Evolutionary conservation across 1,140 invertebrate genomes (phyloP).

Genomic region (Rhizoglyphus robini): DNA sequence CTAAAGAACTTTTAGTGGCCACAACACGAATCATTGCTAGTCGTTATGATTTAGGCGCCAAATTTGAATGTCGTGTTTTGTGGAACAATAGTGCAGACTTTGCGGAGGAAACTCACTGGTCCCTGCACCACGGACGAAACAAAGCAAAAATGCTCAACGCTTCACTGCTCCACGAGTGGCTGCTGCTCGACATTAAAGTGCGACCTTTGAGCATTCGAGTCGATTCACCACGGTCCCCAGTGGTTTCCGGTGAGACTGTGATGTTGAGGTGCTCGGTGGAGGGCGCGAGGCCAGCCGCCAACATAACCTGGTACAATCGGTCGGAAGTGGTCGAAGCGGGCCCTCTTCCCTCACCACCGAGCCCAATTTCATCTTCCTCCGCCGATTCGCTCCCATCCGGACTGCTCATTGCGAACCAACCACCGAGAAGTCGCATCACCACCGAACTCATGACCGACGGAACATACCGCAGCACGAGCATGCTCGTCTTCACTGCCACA

Average conservation of each 20-base stretch:
- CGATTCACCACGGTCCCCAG: slow-evolving; percentile 24
- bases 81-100: slow-evolving; percentile 22
- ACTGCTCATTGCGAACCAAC: neutral
- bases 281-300: slow-evolving; percentile 29
- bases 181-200: slow-evolving; percentile 58
- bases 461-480: slow-evolving; percentile 26
- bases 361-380: neutral
- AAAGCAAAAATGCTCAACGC: slow-evolving; percentile 28
- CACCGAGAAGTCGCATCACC: neutral
- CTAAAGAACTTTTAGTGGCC: slow-evolving; percentile 20
- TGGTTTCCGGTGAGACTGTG: slow-evolving; percentile 29
- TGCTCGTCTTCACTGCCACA: slow-evolving; percentile 27
- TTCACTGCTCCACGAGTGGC: slow-evolving; percentile 44
- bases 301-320: slow-evolving; percentile 30
- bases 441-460: slow-evolving; percentile 28
- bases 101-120: neutral
- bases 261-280: slow-evolving; percentile 27
- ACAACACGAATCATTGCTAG: slow-evolving; percentile 30
- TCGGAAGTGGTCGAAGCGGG: slow-evolving; percentile 22
- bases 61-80: slow-evolving; percentile 49
- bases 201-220: slow-evolving; percentile 25
- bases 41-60: slow-evolving; percentile 58
- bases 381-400: neutral
- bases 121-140: neutral
- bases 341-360: slow-evolving; percentile 20